Percentiles rank a stretch among this genome's conserved stretches.
phyloP scores from a whole-genome alignment of 1,140 invertebrate genomes.

The Anoplophora glabripennis region DNA sequence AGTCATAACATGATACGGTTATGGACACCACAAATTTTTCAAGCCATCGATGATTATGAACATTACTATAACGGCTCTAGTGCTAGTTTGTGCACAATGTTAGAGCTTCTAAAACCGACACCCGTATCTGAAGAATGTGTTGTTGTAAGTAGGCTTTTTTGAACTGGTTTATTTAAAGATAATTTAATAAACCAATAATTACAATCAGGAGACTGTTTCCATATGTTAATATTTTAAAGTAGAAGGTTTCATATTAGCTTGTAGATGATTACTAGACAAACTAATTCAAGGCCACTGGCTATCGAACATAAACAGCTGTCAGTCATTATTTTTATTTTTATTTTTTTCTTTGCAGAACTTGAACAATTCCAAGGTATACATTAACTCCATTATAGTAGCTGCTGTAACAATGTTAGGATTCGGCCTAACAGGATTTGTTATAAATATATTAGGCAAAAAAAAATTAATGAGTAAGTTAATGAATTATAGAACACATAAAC shows the following conservation, averaged over 20 bases:
- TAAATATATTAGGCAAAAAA: constrained; percentile 33
- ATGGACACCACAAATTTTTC: constrained; percentile 34
- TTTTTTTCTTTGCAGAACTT: constrained; percentile 23
- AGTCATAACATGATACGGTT: constrained; percentile 29
- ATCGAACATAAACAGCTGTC: neutral
- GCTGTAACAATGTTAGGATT: constrained; percentile 21
- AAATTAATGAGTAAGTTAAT: constrained; percentile 24
- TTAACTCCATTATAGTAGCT: constrained; percentile 34
- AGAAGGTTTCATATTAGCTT: neutral
- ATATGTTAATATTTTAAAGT: too few species aligned
- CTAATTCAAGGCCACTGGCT: neutral
- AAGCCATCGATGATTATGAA: constrained; percentile 34
- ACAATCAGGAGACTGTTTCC: too few species aligned
- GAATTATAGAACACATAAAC: too few species aligned
- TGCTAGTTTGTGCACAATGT: constrained; percentile 28
- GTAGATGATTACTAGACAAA: neutral
- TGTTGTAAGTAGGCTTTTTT: constrained; percentile 29
- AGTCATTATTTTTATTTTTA: neutral
- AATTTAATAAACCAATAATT: neutral
- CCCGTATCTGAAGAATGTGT: constrained; percentile 18
- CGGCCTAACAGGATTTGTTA: constrained; percentile 14
- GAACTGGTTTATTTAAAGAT: neutral
- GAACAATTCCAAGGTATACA: constrained; percentile 27
- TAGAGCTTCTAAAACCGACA: constrained; percentile 15
- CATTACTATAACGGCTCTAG: constrained; percentile 19